Conservation (phyloP, 2,113 vertebrate genomes). For the Stegostoma tigrinum region DNA sequence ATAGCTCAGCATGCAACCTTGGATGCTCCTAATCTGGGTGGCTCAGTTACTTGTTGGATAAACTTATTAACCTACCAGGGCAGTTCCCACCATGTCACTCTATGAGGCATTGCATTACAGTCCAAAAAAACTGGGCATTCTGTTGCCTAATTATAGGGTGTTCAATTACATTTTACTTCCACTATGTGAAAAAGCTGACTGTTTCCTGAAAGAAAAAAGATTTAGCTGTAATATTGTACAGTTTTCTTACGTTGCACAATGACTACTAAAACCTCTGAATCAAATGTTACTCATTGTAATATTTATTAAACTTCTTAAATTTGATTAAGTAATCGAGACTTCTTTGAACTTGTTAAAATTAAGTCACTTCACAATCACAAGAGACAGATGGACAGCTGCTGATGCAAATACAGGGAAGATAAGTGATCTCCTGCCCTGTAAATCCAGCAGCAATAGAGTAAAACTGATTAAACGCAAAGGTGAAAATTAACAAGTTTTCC, state of each 20-base stretch:
- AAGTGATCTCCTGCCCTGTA: background rate
- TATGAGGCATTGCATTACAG: background rate
- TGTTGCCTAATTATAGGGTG: background rate
- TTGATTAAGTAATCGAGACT: constrained; percentile 23
- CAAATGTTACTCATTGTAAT: background rate
- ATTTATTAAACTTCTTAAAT: background rate
- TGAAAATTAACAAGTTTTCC: constrained; percentile 21
- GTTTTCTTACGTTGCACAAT: background rate
- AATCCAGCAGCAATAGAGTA: background rate
- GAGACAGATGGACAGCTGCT: constrained; percentile 8
- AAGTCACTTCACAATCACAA: constrained; percentile 15
- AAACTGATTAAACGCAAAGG: constrained; percentile 29
- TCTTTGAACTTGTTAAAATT: constrained; percentile 33
- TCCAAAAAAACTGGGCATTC: background rate
- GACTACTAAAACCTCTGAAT: background rate
- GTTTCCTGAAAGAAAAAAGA: background rate
- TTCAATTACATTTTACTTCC: background rate
- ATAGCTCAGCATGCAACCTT: background rate
- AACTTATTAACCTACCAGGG: background rate
- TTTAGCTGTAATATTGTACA: background rate
- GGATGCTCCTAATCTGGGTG: background rate
- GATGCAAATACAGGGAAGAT: background rate
- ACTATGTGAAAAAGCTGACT: background rate
- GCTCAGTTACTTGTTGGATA: background rate
- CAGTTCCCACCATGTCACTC: background rate